Base-by-base conservation (phyloP, 1,140 invertebrate species). In the Papilio polyxenes region DNA sequence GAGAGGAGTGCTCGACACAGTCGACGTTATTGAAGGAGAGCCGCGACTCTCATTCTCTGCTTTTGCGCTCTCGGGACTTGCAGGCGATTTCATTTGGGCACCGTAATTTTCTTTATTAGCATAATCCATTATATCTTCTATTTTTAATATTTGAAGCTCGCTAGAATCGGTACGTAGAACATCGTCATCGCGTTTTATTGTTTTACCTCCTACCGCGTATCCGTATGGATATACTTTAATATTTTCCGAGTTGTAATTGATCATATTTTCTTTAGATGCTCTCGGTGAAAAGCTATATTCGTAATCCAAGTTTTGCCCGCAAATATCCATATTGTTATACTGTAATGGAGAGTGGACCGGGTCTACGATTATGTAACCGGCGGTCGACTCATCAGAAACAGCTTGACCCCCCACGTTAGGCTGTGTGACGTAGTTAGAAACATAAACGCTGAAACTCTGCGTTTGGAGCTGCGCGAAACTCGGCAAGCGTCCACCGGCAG, bases 391-490 rank as follows among this genome's bases (percentile, higher is more conserved):
- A 94, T 96, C 95, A 95, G 95, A 92, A 94, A 95, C 92, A 94
- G 95, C 93, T 95, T 95, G 93, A 92, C 96, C 96, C 96, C 96
- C 96, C 96, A 97, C 96, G 96, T 96, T 96, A 95, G 94, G 94
- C 84, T 91, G 92, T 91, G 95, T 94, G 88, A 92, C 89, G 85
- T 92, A 94, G 90, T 95, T 94, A 84, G 94, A 93, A 92, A 95
- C 92, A 87, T 95, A 88, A 84, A 95, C 94, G 86, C 95, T 95
- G 89, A 95, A 95, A 88, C 95, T 89, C 90, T 95, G 94, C 90
- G 94, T 93, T 85, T 95, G 95, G 87, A 96, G 95, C 87, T 96
- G 95, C 80, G 95, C 93, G 87, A 97, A 97, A 88, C 95, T 96
- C 62, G 96, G 95, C 89, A 96, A 91, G 85, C 95, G 94, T 87